Evolutionary conservation across 2,797 vertebrate species (phyloP).

Genomic region (Ctenosaura bakeri): DNA sequence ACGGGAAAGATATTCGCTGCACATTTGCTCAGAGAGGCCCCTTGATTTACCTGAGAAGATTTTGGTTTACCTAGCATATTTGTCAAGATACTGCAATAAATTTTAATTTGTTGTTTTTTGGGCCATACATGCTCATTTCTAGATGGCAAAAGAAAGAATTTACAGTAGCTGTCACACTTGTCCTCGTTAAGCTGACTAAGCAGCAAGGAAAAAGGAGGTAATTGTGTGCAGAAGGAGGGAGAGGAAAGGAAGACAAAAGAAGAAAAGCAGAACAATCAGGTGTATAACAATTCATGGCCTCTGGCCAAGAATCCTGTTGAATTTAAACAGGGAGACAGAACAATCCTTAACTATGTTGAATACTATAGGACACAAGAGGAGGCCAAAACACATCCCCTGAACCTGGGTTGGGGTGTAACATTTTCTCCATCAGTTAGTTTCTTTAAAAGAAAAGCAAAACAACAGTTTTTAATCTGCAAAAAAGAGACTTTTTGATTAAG

Average conservation of each 20-base stretch:
- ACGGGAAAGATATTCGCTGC: background rate
- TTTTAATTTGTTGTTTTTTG: background rate
- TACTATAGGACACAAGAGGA: background rate
- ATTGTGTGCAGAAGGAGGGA: background rate
- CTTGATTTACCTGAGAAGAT: background rate
- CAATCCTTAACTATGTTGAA: background rate
- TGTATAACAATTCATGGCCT: background rate
- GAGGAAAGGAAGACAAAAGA: background rate
- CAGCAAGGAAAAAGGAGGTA: background rate
- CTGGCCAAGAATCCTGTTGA: background rate
- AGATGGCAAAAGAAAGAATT: background rate
- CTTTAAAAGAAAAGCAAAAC: background rate
- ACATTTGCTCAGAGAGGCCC: background rate
- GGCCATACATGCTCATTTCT: background rate
- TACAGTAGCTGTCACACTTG: background rate
- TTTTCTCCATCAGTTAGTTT: background rate
- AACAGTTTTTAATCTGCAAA: background rate
- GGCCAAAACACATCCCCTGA: background rate
- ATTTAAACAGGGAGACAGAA: constrained; percentile 13
- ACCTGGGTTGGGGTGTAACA: background rate
- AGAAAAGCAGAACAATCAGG: background rate
- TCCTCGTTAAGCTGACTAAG: constrained; percentile 24
- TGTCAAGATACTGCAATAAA: background rate
- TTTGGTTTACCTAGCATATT: background rate
- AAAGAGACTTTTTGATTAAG: background rate